These are phyloP conservation scores for Isaurus tuberculatus DNA, from an alignment of 92 coral and sea anemone genomes.

Conservation along the genomic window DNA sequence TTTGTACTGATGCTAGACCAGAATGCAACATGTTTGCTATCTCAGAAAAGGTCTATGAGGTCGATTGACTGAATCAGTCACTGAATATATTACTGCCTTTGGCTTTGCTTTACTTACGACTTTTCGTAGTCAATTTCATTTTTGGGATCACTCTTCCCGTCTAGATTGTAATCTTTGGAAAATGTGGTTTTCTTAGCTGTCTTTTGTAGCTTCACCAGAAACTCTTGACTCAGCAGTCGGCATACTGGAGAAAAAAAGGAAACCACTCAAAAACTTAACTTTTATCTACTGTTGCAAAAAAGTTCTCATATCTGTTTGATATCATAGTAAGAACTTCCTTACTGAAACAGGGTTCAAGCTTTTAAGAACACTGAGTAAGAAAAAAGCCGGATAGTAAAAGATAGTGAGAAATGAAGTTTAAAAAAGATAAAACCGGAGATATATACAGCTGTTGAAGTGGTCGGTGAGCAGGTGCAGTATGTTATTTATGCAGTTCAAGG, in stretches of 20 bases:
- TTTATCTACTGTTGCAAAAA: not conserved
- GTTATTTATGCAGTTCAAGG: too few relatives aligned
- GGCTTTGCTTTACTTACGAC: constrained; percentile 70
- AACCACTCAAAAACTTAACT: not conserved
- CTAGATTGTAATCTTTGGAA: constrained; percentile 70
- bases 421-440: too few relatives aligned
- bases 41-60: too few relatives aligned
- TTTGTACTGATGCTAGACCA: too few relatives aligned
- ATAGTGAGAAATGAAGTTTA: too few relatives aligned
- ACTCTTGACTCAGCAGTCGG: constrained; percentile 85
- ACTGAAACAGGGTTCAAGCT: not conserved
- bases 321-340: too few relatives aligned
- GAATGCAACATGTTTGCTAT: too few relatives aligned
- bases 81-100: not conserved
- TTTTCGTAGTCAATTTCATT: constrained; percentile 76
- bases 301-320: too few relatives aligned
- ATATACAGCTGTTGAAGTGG: too few relatives aligned
- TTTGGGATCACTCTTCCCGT: constrained; percentile 65
- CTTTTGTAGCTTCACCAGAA: constrained; percentile 71
- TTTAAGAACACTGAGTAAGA: too few relatives aligned
- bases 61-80: not conserved
- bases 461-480: too few relatives aligned
- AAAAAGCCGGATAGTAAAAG: too few relatives aligned
- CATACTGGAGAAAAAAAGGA: constrained; percentile 64
- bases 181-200: constrained; percentile 75